phyloP scores from a whole-genome alignment of 2,888 invertebrate species.

The Ophion obscuratus region DNA sequence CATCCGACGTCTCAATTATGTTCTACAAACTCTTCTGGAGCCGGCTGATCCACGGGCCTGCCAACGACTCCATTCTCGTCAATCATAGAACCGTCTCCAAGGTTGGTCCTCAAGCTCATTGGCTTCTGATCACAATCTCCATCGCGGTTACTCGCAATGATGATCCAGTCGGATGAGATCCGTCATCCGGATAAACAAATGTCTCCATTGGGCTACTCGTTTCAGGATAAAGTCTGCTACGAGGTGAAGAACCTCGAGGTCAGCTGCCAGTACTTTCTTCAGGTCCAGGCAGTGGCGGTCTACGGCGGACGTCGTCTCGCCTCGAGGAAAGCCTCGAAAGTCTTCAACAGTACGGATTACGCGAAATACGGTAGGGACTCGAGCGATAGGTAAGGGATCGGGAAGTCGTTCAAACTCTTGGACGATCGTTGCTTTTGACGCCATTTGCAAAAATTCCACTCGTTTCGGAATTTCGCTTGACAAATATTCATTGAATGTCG shows the following conservation, averaged over 20 bases:
- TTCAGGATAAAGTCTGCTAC: constrained; percentile 87
- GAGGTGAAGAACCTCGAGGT: constrained; percentile 88
- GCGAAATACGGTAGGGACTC: constrained; percentile 78
- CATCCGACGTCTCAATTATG: constrained; percentile 89
- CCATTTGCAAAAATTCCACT: too few species aligned
- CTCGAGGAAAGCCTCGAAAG: constrained; percentile 89
- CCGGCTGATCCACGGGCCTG: constrained; percentile 87
- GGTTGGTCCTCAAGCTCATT: constrained; percentile 81
- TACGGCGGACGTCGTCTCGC: constrained; percentile 89
- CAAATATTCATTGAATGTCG: too few species aligned
- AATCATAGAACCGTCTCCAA: constrained; percentile 87
- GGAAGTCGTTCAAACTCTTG: background rate
- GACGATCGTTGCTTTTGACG: background rate
- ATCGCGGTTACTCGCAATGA: too few species aligned
- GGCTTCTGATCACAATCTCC: too few species aligned
- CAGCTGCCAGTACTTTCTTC: constrained; percentile 90
- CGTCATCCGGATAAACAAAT: too few species aligned
- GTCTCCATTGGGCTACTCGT: constrained; percentile 60
- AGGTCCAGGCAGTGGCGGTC: constrained; percentile 91
- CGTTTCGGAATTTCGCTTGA: too few species aligned
- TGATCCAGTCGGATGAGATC: too few species aligned
- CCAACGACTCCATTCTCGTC: constrained; percentile 87
- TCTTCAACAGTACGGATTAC: constrained; percentile 89
- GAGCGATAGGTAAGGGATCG: constrained; percentile 62
- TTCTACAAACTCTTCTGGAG: constrained; percentile 92